Percentiles rank a stretch among this genome's conserved stretches.
These are phyloP conservation scores for Stercorarius parasiticus DNA, from an alignment of 2,113 vertebrate species.

Conservation along the genomic window DNA sequence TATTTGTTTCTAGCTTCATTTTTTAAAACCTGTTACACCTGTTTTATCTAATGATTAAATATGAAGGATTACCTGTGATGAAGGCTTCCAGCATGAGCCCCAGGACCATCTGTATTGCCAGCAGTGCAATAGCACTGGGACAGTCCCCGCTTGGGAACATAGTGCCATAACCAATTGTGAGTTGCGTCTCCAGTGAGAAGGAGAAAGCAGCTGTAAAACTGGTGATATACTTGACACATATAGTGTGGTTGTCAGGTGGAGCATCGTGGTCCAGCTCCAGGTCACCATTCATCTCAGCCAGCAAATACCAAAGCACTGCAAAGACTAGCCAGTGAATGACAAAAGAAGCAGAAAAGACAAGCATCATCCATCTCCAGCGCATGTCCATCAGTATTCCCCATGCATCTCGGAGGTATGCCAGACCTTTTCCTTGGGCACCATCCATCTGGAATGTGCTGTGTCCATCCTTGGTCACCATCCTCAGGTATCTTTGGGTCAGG, in stretches of 20 bases:
- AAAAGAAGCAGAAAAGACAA: slow-evolving; percentile 93
- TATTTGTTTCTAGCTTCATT: background rate
- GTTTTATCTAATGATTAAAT: background rate
- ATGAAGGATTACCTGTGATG: slow-evolving; percentile 88
- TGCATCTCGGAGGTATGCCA: slow-evolving; percentile 84
- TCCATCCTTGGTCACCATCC: slow-evolving; percentile 94
- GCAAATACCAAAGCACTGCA: slow-evolving; percentile 93
- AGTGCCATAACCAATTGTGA: slow-evolving; percentile 96
- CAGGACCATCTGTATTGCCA: slow-evolving; percentile 96
- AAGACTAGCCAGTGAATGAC: slow-evolving; percentile 95
- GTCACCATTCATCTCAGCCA: slow-evolving; percentile 94
- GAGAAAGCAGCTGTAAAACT: slow-evolving; percentile 97
- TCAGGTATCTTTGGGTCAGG: slow-evolving; percentile 75
- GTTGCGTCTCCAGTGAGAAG: slow-evolving; percentile 96
- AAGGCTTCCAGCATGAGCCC: slow-evolving; percentile 97
- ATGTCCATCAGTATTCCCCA: slow-evolving; percentile 94
- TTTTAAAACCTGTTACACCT: background rate
- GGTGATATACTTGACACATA: slow-evolving; percentile 95
- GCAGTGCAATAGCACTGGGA: slow-evolving; percentile 90
- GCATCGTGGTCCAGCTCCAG: slow-evolving; percentile 89
- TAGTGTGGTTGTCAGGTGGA: slow-evolving; percentile 90
- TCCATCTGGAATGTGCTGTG: slow-evolving; percentile 80
- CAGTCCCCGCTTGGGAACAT: slow-evolving; percentile 98
- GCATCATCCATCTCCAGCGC: slow-evolving; percentile 96
- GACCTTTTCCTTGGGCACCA: slow-evolving; percentile 74